Conservation (phyloP, 2,797 vertebrate species). For the Oryzias dopingdopingensis region DNA sequence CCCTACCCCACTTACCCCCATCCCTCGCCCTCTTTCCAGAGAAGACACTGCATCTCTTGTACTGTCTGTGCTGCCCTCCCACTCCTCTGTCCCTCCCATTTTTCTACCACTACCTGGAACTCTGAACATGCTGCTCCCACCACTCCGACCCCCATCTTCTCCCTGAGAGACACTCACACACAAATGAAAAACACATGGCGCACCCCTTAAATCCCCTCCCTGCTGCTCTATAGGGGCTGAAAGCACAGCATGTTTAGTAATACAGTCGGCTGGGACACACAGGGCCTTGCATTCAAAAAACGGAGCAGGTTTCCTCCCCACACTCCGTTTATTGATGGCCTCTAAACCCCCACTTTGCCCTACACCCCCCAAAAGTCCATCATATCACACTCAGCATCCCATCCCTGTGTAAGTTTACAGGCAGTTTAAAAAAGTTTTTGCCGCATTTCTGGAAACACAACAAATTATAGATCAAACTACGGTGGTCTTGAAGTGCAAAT, state of each 20-base stretch:
- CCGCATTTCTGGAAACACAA: too few relatives aligned
- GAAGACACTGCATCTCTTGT: conserved; percentile 85
- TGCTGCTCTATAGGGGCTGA: conserved; percentile 56
- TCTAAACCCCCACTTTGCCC: conserved; percentile 41
- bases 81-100: conserved; percentile 53
- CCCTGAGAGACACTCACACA: conserved; percentile 76
- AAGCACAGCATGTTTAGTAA: conserved; percentile 63
- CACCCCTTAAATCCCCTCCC: conserved; percentile 38
- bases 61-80: conserved; percentile 63
- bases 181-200: conserved; percentile 84
- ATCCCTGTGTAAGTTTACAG: neutral
- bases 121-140: conserved; percentile 67
- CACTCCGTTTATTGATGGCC: conserved; percentile 36
- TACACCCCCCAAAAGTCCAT: conserved; percentile 21
- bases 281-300: conserved; percentile 77
- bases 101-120: conserved; percentile 75
- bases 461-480: too few relatives aligned
- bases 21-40: conserved; percentile 75
- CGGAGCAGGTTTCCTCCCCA: conserved; percentile 52
- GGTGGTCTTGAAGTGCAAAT: too few relatives aligned
- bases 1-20: conserved; percentile 44
- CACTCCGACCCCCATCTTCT: conserved; percentile 70
- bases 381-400: conserved; percentile 3
- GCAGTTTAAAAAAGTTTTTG: too few relatives aligned
- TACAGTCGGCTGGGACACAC: conserved; percentile 65